These are phyloP conservation scores for Telmatherina bonti DNA, from an alignment of 2,797 vertebrate genomes.

Conservation along the genomic window DNA sequence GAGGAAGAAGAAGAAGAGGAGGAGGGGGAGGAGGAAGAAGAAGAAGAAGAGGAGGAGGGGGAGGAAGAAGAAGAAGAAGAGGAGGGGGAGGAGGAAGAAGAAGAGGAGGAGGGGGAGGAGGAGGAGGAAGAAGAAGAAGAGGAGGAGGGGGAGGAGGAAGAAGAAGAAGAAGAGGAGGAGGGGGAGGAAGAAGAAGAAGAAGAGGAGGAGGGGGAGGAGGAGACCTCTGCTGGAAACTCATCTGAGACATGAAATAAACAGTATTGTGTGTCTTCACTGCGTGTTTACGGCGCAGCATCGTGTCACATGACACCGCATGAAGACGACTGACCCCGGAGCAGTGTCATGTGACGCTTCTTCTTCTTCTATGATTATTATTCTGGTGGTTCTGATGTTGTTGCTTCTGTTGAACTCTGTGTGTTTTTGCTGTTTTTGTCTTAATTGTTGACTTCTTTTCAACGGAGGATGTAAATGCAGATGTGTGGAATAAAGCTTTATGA, in stretches of 20 bases:
- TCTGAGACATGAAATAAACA: conserved; percentile 50
- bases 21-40: too few species aligned
- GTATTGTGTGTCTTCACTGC: conserved; percentile 73
- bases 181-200: conserved; percentile 26
- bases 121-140: too few species aligned
- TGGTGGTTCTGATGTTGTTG: conserved; percentile 73
- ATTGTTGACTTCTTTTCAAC: conserved; percentile 92
- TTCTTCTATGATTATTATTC: conserved; percentile 62
- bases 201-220: conserved; percentile 7
- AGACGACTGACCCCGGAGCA: conserved; percentile 82
- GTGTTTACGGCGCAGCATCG: conserved; percentile 72
- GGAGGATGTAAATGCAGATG: conserved; percentile 90
- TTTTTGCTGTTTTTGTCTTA: conserved; percentile 80
- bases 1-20: too few species aligned
- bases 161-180: too few species aligned
- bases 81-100: too few species aligned
- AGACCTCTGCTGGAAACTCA: conserved; percentile 35
- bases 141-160: too few species aligned
- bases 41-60: too few species aligned
- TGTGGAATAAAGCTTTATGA: conserved; percentile 87
- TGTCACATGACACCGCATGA: conserved; percentile 89
- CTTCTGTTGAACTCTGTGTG: conserved; percentile 76
- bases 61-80: too few species aligned
- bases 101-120: too few species aligned
- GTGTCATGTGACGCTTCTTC: conserved; percentile 77